Conservation (phyloP, 2,797 vertebrate species). For the Falco rusticolus region DNA sequence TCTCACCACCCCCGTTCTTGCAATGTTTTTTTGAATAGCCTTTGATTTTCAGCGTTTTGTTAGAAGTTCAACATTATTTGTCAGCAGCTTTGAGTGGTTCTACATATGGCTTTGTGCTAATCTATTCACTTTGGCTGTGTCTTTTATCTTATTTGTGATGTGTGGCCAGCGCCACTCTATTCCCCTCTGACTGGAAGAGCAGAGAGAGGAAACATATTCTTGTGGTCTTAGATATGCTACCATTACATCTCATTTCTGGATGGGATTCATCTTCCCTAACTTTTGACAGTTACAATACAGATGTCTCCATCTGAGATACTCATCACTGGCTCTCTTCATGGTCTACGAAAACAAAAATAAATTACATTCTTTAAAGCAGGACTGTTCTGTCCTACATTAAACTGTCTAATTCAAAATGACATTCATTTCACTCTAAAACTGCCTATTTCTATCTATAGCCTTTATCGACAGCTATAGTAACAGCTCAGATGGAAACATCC, state of each 20-base stretch:
- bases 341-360: background rate
- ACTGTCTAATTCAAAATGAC: background rate
- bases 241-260: background rate
- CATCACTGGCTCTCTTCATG: background rate
- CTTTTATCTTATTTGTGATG: slow-evolving; percentile 46
- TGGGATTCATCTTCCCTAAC: background rate
- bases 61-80: slow-evolving; percentile 16
- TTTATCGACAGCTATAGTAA: background rate
- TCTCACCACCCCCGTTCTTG: too few relatives aligned
- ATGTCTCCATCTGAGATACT: background rate
- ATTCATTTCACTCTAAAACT: background rate
- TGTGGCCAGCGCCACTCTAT: background rate
- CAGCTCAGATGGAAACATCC: background rate
- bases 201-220: slow-evolving; percentile 7
- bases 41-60: background rate
- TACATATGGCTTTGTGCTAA: slow-evolving; percentile 26
- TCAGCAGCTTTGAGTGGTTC: background rate
- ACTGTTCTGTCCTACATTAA: background rate
- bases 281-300: background rate
- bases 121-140: background rate
- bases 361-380: background rate
- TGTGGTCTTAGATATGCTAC: background rate
- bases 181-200: background rate
- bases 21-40: background rate
- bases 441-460: background rate